Percentiles rank a stretch among this genome's conserved stretches.
phyloP scores from a whole-genome alignment of 2,797 vertebrate species.

The Orestias chungarensis region DNA sequence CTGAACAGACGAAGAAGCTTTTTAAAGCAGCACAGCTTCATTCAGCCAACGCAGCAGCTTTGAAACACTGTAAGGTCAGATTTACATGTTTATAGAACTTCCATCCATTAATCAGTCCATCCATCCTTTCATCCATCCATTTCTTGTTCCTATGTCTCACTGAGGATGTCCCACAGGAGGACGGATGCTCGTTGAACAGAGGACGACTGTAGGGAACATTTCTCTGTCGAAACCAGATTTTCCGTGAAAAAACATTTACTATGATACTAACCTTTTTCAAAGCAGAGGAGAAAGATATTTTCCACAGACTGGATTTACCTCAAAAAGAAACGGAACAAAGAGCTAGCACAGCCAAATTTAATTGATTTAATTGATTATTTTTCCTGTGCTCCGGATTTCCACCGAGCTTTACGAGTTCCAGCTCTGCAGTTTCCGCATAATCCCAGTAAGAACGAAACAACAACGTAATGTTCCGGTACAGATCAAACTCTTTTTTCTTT shows the following conservation, averaged over 20 bases:
- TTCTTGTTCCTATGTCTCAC: conserved; percentile 35
- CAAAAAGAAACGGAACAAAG: not conserved
- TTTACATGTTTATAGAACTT: conserved; percentile 78
- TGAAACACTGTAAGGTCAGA: conserved; percentile 81
- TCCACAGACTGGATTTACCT: not conserved
- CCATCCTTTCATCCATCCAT: conserved; percentile 38
- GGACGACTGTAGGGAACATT: conserved; percentile 10
- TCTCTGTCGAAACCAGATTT: not conserved
- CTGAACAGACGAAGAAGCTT: conserved; percentile 58
- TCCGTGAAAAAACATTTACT: conserved; percentile 1
- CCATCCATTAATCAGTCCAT: conserved; percentile 52
- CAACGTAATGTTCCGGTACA: not conserved
- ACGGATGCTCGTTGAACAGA: conserved; percentile 11
- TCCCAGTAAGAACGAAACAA: not conserved
- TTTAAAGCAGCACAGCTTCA: conserved; percentile 57
- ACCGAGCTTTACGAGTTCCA: not conserved
- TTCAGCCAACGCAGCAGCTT: conserved; percentile 59
- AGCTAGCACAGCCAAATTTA: not conserved
- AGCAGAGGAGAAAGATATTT: not conserved
- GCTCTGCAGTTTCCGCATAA: not conserved
- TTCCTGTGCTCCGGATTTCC: not conserved
- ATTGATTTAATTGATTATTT: not conserved
- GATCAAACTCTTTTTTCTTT: not conserved
- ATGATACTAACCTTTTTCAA: not conserved
- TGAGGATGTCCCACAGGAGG: conserved; percentile 15